phyloP scores from a whole-genome alignment of 2,113 vertebrate species.

The Pterocles gutturalis region DNA sequence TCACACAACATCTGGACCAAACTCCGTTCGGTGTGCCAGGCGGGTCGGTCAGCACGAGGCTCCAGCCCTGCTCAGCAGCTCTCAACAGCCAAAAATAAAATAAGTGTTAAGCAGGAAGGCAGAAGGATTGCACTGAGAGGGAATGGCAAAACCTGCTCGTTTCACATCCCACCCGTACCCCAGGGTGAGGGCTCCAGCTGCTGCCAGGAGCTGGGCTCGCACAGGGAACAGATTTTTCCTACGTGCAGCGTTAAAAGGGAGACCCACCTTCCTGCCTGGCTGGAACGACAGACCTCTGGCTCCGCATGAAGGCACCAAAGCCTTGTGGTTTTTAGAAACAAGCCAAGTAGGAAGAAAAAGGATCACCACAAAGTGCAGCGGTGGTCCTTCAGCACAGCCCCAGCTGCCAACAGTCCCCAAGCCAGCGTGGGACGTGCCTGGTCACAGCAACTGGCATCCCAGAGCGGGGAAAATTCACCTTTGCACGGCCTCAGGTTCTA shows the following conservation, averaged over 20 bases:
- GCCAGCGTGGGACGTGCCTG: background rate
- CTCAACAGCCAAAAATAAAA: background rate
- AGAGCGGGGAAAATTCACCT: background rate
- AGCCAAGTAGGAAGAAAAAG: background rate
- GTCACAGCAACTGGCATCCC: background rate
- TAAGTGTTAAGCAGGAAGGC: background rate
- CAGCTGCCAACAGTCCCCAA: background rate
- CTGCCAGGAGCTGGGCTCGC: background rate
- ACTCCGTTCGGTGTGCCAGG: rapidly evolving
- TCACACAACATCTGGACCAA: background rate
- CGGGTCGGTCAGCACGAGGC: rapidly evolving
- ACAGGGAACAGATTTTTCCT: rapidly evolving
- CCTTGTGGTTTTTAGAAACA: background rate
- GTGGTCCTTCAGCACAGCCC: background rate
- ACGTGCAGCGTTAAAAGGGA: background rate
- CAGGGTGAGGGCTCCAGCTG: background rate
- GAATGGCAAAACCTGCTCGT: rapidly evolving
- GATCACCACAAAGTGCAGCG: background rate
- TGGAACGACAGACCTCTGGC: background rate
- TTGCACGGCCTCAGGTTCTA: background rate
- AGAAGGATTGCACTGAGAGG: rapidly evolving
- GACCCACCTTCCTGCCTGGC: background rate
- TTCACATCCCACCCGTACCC: background rate
- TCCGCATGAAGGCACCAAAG: background rate
- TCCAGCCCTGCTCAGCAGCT: background rate